Evolutionary conservation across 2,888 invertebrate genomes (phyloP).

Genomic region (Pheosia gnoma): DNA sequence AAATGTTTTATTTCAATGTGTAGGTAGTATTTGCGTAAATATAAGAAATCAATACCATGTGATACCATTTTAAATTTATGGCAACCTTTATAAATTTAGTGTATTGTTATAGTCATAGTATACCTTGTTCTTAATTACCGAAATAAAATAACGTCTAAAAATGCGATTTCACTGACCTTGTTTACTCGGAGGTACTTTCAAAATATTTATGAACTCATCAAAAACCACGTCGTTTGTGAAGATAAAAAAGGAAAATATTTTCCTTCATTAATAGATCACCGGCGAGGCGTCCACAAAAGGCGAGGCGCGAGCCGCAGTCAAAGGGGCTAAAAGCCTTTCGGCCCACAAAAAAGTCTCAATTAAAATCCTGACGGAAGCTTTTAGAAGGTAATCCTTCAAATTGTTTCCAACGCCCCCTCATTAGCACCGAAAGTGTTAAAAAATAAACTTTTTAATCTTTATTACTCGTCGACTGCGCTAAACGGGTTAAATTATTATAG

Average conservation of each 20-base stretch:
- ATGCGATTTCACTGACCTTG: not conserved
- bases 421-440: slow-evolving; percentile 84
- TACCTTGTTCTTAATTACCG: not conserved
- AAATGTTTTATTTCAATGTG: too few relatives aligned
- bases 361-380: slow-evolving; percentile 84
- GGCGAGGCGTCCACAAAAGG: slow-evolving; percentile 69
- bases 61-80: too few relatives aligned
- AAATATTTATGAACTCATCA: slow-evolving; percentile 39
- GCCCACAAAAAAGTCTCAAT: slow-evolving; percentile 83
- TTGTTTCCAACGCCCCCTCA: slow-evolving; percentile 84
- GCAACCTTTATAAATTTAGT: too few relatives aligned
- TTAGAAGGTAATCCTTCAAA: slow-evolving; percentile 85
- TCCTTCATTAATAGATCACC: slow-evolving; percentile 81
- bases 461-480: slow-evolving; percentile 80
- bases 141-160: too few relatives aligned
- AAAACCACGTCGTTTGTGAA: slow-evolving; percentile 35
- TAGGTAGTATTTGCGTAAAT: too few relatives aligned
- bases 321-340: slow-evolving; percentile 82
- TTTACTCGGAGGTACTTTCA: not conserved
- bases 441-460: slow-evolving; percentile 85
- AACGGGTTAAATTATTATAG: slow-evolving; percentile 83
- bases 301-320: slow-evolving; percentile 55
- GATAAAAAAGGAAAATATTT: slow-evolving; percentile 57
- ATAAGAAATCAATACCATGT: too few relatives aligned
- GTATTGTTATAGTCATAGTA: too few relatives aligned